A percentile compares a stretch with the other conserved stretches of the same genome.
Evolutionary conservation across 2,113 vertebrate species (phyloP).

Genomic region (Falco punctatus): DNA sequence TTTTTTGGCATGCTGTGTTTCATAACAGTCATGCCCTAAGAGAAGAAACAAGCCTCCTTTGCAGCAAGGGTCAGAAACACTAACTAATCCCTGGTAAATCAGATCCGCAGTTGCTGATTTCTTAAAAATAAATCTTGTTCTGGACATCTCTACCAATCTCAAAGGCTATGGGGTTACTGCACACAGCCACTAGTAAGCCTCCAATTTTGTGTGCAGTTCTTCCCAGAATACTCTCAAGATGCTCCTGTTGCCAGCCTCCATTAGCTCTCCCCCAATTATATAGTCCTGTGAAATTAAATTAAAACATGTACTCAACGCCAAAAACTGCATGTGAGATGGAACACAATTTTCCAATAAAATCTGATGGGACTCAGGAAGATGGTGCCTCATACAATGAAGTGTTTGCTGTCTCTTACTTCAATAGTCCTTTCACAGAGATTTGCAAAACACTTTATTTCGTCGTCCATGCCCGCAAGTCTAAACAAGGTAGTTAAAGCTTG

Average conservation of each 20-base stretch:
- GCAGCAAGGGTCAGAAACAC: not conserved
- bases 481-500: not conserved
- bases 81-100: not conserved
- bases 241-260: not conserved
- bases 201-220: not conserved
- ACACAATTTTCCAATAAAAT: not conserved
- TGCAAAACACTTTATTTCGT: not conserved
- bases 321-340: not conserved
- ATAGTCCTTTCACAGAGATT: not conserved
- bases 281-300: not conserved
- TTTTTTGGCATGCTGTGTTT: not conserved
- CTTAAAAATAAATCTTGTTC: not conserved
- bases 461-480: not conserved
- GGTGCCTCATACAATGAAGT: not conserved
- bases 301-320: not conserved
- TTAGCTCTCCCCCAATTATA: fast-evolving
- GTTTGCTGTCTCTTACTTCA: not conserved
- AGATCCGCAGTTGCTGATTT: not conserved
- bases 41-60: not conserved
- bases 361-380: not conserved
- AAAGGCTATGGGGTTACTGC: not conserved
- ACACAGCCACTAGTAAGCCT: fast-evolving
- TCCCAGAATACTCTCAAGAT: not conserved
- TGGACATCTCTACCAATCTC: not conserved
- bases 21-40: not conserved